These are phyloP conservation scores for Drosophila erecta DNA, from an alignment of 1,140 invertebrate species.

Conservation along the genomic window DNA sequence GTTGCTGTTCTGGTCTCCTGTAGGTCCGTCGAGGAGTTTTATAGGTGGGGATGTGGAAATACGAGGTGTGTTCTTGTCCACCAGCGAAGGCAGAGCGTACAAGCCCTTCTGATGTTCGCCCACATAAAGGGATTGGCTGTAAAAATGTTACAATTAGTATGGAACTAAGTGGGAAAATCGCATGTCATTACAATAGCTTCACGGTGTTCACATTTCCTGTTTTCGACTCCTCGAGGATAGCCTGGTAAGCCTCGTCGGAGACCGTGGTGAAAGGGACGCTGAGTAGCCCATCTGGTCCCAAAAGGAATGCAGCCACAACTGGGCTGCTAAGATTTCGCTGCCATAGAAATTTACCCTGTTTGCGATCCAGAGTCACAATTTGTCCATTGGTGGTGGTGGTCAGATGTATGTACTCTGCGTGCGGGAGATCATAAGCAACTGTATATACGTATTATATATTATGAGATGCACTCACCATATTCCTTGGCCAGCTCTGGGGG, in stretches of 20 bases:
- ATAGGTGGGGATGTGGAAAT: conserved; percentile 88
- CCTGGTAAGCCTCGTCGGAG: conserved; percentile 92
- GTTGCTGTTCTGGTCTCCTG: conserved; percentile 45
- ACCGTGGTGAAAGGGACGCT: conserved; percentile 96
- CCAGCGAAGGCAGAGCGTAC: conserved; percentile 96
- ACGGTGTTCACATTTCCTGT: conserved; percentile 88
- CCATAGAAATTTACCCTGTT: conserved; percentile 93
- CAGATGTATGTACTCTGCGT: conserved; percentile 93
- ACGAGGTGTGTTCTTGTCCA: conserved; percentile 92
- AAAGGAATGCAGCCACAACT: conserved; percentile 94
- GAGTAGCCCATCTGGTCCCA: conserved; percentile 92
- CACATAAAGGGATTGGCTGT: conserved; percentile 96
- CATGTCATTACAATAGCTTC: conserved; percentile 89
- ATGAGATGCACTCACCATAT: conserved; percentile 89
- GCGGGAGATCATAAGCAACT: neutral
- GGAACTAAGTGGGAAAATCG: conserved; percentile 75
- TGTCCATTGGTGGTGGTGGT: conserved; percentile 95
- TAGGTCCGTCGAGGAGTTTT: conserved; percentile 89
- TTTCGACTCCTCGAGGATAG: conserved; percentile 88
- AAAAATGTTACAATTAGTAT: conserved; percentile 4
- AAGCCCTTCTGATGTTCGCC: conserved; percentile 95
- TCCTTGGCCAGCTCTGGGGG: conserved; percentile 90
- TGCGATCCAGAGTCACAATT: conserved; percentile 91
- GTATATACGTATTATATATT: neutral
- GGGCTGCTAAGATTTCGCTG: conserved; percentile 94